phyloP scores from a whole-genome alignment of 2,797 vertebrate genomes.

The Bradypodion ventrale region DNA sequence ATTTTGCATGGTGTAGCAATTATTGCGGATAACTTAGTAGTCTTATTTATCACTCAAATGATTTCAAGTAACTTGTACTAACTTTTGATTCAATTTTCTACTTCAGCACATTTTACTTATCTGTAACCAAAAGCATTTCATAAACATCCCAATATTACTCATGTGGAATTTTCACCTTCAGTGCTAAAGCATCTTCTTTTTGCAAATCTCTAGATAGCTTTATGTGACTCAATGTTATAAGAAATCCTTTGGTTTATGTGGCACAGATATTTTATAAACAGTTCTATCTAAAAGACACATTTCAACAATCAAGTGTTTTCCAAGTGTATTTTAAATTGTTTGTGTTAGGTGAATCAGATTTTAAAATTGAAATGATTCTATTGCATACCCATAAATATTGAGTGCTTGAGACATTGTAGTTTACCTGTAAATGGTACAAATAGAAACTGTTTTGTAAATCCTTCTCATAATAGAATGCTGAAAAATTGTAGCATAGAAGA shows the following conservation, averaged over 20 bases:
- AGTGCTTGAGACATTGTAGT: slow-evolving; percentile 65
- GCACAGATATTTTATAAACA: slow-evolving; percentile 46
- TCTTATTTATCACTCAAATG: slow-evolving; percentile 43
- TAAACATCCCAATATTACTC: not conserved
- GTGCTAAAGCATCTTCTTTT: slow-evolving; percentile 41
- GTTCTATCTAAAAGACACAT: slow-evolving; percentile 54
- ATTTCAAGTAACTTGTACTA: not conserved
- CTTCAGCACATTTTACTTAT: slow-evolving; percentile 32
- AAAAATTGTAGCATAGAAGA: slow-evolving; percentile 52
- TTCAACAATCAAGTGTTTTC: slow-evolving; percentile 62
- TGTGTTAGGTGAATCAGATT: slow-evolving; percentile 56
- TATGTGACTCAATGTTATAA: slow-evolving; percentile 45
- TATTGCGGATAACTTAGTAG: not conserved
- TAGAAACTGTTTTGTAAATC: slow-evolving; percentile 65
- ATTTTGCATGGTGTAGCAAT: slow-evolving; percentile 31
- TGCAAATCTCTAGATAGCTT: slow-evolving; percentile 40
- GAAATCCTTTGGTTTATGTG: slow-evolving; percentile 47
- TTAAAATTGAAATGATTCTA: slow-evolving; percentile 66
- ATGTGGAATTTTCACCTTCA: slow-evolving; percentile 22
- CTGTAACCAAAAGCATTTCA: slow-evolving; percentile 38
- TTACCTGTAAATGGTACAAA: slow-evolving; percentile 58
- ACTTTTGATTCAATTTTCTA: not conserved
- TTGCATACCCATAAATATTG: slow-evolving; percentile 66
- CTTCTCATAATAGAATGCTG: slow-evolving; percentile 35
- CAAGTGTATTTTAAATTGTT: slow-evolving; percentile 61